Evolutionary conservation across 37 sponge, comb jelly and placozoan genomes (phyloP).

Genomic region (Chondrosia reniformis): DNA sequence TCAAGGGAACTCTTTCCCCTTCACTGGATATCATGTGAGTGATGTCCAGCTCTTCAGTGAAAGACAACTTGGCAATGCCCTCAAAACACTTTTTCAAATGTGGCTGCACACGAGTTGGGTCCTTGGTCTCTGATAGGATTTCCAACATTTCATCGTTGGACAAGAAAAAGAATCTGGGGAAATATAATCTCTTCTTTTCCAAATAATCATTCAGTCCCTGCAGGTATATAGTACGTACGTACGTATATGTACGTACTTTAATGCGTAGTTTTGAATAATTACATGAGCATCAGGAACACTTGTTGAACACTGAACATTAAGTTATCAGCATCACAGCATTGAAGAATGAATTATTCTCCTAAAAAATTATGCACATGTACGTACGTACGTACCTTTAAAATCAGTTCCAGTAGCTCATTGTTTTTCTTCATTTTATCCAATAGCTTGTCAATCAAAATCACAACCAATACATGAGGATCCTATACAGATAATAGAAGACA

Average conservation of each 20-base stretch:
- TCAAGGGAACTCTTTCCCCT: constrained; percentile 90
- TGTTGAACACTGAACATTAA: too few relatives aligned
- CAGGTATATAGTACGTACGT: background rate
- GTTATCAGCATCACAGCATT: too few relatives aligned
- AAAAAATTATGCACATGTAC: constrained; percentile 5
- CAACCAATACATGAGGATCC: constrained; percentile 90
- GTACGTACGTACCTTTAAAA: constrained; percentile 63
- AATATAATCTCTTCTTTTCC: constrained; percentile 98
- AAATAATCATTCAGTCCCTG: constrained; percentile 98
- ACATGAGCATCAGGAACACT: too few relatives aligned
- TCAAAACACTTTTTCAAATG: constrained; percentile 99
- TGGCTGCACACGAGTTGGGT: constrained; percentile 98
- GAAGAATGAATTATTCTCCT: too few relatives aligned
- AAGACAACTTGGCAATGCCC: constrained; percentile 92
- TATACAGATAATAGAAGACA: constrained; percentile 12
- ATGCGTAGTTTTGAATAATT: too few relatives aligned
- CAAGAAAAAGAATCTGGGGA: constrained; percentile 99
- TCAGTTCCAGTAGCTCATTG: constrained; percentile 95
- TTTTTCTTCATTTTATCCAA: constrained; percentile 89
- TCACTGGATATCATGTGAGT: constrained; percentile 98
- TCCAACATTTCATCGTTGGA: constrained; percentile 99
- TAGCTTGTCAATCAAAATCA: constrained; percentile 92
- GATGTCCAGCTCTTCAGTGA: constrained; percentile 96
- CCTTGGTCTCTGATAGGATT: constrained; percentile 99
- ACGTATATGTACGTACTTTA: background rate